A percentile compares a stretch with the other conserved stretches of the same genome.
These are phyloP conservation scores for Oreotrochilus melanogaster DNA, from an alignment of 2,113 vertebrate genomes.

Conservation along the genomic window DNA sequence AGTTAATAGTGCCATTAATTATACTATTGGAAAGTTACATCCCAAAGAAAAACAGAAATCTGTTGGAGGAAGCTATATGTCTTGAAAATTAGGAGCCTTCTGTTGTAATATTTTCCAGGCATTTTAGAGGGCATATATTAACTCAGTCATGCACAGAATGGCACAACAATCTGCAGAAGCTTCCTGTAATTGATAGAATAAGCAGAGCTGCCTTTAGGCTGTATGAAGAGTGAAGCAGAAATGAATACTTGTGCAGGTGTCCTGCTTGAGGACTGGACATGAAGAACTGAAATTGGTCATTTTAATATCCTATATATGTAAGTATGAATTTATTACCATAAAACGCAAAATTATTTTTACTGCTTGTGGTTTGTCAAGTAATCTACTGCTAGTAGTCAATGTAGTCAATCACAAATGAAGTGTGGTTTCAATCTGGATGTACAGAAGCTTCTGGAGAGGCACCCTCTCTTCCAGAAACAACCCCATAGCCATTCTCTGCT, in stretches of 20 bases:
- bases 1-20: not conserved
- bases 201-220: not conserved
- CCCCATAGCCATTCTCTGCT: not conserved
- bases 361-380: not conserved
- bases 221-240: not conserved
- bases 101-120: not conserved
- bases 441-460: not conserved
- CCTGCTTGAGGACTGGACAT: not conserved
- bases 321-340: not conserved
- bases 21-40: not conserved
- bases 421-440: not conserved
- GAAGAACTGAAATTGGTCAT: not conserved
- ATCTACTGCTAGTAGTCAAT: not conserved
- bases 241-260: not conserved
- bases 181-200: not conserved
- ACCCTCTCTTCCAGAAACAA: not conserved
- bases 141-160: rapidly evolving
- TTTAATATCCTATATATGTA: not conserved
- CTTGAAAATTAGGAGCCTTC: not conserved
- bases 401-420: not conserved
- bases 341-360: not conserved
- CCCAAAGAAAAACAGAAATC: not conserved
- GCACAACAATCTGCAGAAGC: not conserved
- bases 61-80: not conserved
- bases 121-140: not conserved